Conservation (phyloP, 1,140 invertebrate genomes). For the Trichogramma pretiosum region DNA sequence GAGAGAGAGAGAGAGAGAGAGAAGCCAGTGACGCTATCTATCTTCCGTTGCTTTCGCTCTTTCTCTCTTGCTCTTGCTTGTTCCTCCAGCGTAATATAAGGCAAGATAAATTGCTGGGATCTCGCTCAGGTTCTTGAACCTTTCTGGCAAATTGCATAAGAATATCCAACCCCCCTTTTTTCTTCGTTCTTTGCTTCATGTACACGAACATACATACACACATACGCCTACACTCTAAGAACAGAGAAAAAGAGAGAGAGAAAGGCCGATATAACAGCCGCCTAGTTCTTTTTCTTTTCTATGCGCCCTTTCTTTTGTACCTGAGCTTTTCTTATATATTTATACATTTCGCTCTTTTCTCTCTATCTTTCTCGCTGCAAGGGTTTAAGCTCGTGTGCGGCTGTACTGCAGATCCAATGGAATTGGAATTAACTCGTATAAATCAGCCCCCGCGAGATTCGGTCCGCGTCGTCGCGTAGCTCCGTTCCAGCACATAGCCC, state of each 20-base stretch:
- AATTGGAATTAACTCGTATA: slow-evolving; percentile 50
- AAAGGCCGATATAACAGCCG: too few relatives aligned
- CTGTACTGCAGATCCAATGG: slow-evolving; percentile 47
- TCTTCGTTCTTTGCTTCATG: slow-evolving; percentile 11
- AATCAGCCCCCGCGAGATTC: slow-evolving; percentile 38
- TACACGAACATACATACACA: not conserved
- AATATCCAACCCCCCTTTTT: slow-evolving; percentile 40
- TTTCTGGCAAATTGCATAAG: slow-evolving; percentile 51
- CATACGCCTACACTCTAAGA: slow-evolving; percentile 9
- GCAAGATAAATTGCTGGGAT: slow-evolving; percentile 50
- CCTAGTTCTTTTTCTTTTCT: too few relatives aligned
- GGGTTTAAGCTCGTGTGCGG: slow-evolving; percentile 32
- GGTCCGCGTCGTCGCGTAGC: not conserved
- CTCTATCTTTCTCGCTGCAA: slow-evolving; percentile 23
- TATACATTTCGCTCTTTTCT: too few relatives aligned
- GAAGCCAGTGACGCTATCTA: slow-evolving; percentile 49
- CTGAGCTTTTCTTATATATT: too few relatives aligned
- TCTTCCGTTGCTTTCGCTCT: slow-evolving; percentile 44
- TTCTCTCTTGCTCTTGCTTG: not conserved
- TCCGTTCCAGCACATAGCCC: too few relatives aligned
- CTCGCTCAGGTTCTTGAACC: slow-evolving; percentile 49
- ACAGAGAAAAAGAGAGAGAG: too few relatives aligned
- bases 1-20: slow-evolving; percentile 31
- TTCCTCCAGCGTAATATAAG: slow-evolving; percentile 47
- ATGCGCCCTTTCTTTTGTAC: too few relatives aligned